Base-by-base conservation (phyloP, 2,113 vertebrate genomes). In the Egretta garzetta region DNA sequence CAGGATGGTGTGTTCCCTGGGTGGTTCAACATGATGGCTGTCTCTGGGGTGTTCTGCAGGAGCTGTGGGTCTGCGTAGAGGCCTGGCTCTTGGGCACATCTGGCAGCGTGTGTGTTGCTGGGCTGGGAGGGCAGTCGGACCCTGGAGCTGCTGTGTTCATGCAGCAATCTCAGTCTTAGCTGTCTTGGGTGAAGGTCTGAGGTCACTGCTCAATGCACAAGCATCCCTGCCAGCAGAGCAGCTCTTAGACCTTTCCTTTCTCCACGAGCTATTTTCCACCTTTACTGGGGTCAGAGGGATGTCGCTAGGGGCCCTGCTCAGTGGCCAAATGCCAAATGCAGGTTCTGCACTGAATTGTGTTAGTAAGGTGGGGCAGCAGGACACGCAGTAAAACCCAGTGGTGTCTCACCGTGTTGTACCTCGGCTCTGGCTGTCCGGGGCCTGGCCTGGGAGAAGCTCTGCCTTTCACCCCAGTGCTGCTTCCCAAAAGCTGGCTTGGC, bases 381-480 rank as follows among this genome's bases (percentile, higher is more conserved):
- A 70, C 63, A 27, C 3, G 0, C 1, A 0, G 6, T 35, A 37
- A 79, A 52, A 30, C 68, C 39, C 1, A 0, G 2, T 14, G 76
- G 7, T 45, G 59, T 73, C 60, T 71, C 66, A 22, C 28, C 1
- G 0, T n/a, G 28, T 5, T 23, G 35, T 1, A 8, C 28, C 64
- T 64, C 68, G 73, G 70, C 85, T 41, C 47, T 18, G 32, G 24
- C 75, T 72, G 45, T 66, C n/a, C 37, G 10, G 81, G 28, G 37
- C 23, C 68, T 22, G 23, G 53, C 60, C 82, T 85, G 49, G 43
- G 85, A 43, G 24, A 6, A 49, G 74, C 66, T 88, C 79, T 93
- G 58, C 92, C 41, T 76, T 53, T 73, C 37, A 33, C 26, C 35
- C 26, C 14, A 24, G 10, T 10, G 6, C 72, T 9, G 1, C 55